Percentiles rank a stretch among this genome's conserved stretches.
Conservation (phyloP, 2,797 vertebrate species). For the Eupleurogrammus muticus region DNA sequence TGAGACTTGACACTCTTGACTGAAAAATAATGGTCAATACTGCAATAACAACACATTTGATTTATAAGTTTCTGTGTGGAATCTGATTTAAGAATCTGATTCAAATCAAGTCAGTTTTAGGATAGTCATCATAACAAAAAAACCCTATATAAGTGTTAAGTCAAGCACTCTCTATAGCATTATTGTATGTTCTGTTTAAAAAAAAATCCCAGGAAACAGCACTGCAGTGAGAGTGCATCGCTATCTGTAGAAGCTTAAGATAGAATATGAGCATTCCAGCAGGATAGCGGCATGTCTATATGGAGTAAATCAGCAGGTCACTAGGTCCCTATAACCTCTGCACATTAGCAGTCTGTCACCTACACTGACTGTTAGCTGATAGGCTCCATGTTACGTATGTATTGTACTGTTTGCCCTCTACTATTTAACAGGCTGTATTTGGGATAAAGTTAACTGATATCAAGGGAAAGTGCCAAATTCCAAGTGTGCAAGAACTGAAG, state of each 20-base stretch:
- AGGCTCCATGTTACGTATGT: background rate
- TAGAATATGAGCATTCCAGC: conserved; percentile 29
- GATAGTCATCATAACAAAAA: background rate
- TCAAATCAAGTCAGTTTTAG: background rate
- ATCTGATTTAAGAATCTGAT: background rate
- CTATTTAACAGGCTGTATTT: background rate
- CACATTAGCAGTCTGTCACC: conserved; percentile 28
- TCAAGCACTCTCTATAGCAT: background rate
- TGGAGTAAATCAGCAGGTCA: conserved; percentile 36
- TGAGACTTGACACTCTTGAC: background rate
- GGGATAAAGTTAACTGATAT: background rate
- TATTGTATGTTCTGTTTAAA: background rate
- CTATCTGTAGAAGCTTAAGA: conserved; percentile 9
- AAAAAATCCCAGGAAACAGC: background rate
- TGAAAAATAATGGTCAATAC: background rate
- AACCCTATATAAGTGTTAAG: background rate
- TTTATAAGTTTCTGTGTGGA: background rate
- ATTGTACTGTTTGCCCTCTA: background rate
- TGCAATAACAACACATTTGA: background rate
- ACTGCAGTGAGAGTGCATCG: background rate
- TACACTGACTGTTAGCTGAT: background rate
- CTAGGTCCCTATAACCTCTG: conserved; percentile 32
- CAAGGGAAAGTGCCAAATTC: background rate
- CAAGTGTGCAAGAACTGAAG: background rate
- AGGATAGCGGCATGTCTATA: conserved; percentile 28